Evolutionary conservation across 2,888 invertebrate genomes (phyloP), one percentile per base, ranked within the genome.

Genomic region (Thera obeliscata): DNA sequence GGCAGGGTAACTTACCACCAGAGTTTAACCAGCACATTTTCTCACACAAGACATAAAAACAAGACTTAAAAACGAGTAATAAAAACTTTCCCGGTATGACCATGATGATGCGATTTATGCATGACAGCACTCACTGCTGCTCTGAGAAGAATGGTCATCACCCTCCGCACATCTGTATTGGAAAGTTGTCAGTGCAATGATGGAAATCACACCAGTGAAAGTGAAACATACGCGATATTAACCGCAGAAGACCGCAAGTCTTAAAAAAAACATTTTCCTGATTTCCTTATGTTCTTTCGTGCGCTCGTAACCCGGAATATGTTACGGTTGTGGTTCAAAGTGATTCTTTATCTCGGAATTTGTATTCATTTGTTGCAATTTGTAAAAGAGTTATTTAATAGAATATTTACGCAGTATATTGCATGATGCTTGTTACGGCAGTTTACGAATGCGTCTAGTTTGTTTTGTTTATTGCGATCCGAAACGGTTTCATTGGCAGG

Each of bases 101-200:
- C 83, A 81, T 87, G 88, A 88, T 88, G 68, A 66, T 70, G 71
- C 72, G 71, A 71, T 69, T 69, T 83, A 84, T 81, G 88, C 89
- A 89, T 87, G 88, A 89, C 86, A 79, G 76, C 79, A 83, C 84
- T 83, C 78, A 76, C 74, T 80, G 74, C 75, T 76, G 73, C 79
- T 77, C 74, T 67, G 78, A 74, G 83, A 81, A 82, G 81, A 85
- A 84, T 84, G 81, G 78, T 79, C 81, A 80, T 78, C 85, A 77
- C 76, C 64, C 68, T 73, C 76, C 74, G 81, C 84, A 84, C 85
- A 85, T 87, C 81, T 83, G 82, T 87, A 88, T 90, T 92, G 90
- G 93, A 91, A 92, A 91, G 91, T 89, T 80, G 84, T 81, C 82
- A 82, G 83, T 77, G 81, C 81, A 85, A 83, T 87, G 86, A 89